Base-by-base conservation (phyloP, 92 coral and sea anemone genomes). In the Palythoa heliodiscus region DNA sequence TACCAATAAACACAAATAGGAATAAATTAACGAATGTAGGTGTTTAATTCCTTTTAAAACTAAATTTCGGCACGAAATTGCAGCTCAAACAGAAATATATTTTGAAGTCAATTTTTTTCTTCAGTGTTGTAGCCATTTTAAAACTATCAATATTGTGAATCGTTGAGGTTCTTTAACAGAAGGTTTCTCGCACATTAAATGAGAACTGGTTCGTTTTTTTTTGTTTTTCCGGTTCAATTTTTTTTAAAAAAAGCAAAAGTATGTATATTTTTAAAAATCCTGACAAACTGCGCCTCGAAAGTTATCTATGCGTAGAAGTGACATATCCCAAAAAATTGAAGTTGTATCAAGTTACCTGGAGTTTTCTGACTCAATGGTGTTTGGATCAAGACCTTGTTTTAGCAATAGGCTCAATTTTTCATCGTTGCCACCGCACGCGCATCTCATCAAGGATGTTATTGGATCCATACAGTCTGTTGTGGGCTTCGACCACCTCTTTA, bases 371-470 rank as follows among this genome's bases (percentile, higher is more conserved):
- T 89, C 92, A 23, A 78, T 48, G 72, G 78, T 86, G 50, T 89
- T 89, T 10, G 92, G 92, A 69, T 89, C 87, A 78, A 89, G 82
- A 16, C 92, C 92, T 13, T 89, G 90, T 35, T 86, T 82, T 68
- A 89, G 23, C 47, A 89, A 77, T 0, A 86, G 61, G 13, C 43
- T 17, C 61, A 86, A 40, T 17, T 89, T 74, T 13, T 81, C 85
- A 39, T 70, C 63, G 11, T 89, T 58, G 20, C 92, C 92, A 38
- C 57, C n/a, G 85, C 92, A 77, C 50, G 87, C 92, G 69, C 90
- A 82, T n/a, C 70, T 55, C 23, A 89, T 64, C 80, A 89, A 66
- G 8, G 83, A 61, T 3, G 20, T 70, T 48, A 82, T 82, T 0
- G 90, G 87, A 50, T 89, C 90, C 70, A 53, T 89, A 9, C 75